These are phyloP conservation scores for Poecile montanus DNA, from an alignment of 2,797 vertebrate genomes.

Conservation along the genomic window DNA sequence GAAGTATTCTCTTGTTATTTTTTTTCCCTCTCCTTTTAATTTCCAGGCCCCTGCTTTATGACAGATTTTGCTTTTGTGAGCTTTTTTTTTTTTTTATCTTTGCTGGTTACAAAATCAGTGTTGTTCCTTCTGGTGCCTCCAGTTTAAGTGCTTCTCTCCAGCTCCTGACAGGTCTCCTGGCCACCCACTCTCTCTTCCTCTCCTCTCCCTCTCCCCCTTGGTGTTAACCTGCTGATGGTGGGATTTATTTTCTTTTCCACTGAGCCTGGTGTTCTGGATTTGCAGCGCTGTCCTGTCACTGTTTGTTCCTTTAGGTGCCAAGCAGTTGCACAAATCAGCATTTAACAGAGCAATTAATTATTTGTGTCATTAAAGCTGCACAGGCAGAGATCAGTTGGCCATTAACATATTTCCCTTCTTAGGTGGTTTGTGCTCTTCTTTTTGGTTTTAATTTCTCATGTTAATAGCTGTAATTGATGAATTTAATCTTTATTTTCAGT, in stretches of 20 bases:
- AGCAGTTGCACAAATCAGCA: constrained; percentile 18
- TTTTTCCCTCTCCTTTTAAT: not conserved
- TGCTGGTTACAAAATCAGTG: not conserved
- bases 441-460: not conserved
- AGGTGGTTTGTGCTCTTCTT: constrained; percentile 23
- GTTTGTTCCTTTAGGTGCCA: constrained; percentile 71
- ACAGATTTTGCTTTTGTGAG: constrained; percentile 2
- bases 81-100: not conserved
- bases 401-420: constrained; percentile 53
- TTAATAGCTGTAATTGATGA: not conserved
- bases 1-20: not conserved
- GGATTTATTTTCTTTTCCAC: not conserved
- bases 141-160: constrained; percentile 34
- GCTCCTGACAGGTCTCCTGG: constrained; percentile 16
- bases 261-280: constrained; percentile 34
- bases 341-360: constrained; percentile 31
- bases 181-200: not conserved
- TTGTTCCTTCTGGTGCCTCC: constrained; percentile 32
- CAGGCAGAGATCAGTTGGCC: not conserved
- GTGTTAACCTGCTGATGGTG: not conserved
- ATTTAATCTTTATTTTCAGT: not conserved
- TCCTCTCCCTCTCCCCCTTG: not conserved
- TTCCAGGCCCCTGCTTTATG: constrained; percentile 33
- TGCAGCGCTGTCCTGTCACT: constrained; percentile 55
- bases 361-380: not conserved